phyloP scores from a whole-genome alignment of 2,113 vertebrate species.

The Lichenostomus cassidix region DNA sequence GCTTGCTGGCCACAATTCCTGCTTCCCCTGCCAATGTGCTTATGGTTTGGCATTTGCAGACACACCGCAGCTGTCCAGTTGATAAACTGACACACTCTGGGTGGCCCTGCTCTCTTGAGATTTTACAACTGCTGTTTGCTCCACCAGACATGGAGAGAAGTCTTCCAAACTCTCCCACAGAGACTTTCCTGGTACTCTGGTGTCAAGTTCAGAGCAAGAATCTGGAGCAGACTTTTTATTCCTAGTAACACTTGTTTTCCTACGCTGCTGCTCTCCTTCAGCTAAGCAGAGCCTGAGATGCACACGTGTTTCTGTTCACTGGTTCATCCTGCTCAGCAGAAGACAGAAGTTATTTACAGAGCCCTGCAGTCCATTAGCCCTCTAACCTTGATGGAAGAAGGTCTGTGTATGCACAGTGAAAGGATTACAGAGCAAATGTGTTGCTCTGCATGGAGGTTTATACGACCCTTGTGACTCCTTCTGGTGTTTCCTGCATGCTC shows the following conservation, averaged over 20 bases:
- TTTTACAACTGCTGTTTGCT: constrained; percentile 67
- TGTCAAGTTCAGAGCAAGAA: constrained; percentile 48
- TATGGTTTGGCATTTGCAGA: constrained; percentile 72
- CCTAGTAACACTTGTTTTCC: constrained; percentile 26
- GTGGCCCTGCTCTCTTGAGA: constrained; percentile 69
- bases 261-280: not conserved
- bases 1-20: constrained; percentile 52
- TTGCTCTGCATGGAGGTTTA: not conserved
- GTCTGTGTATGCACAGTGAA: not conserved
- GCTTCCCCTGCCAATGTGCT: constrained; percentile 61
- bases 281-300: not conserved
- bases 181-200: constrained; percentile 47
- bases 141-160: constrained; percentile 28
- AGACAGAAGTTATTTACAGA: not conserved
- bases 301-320: not conserved
- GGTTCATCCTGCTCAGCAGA: not conserved
- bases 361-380: not conserved
- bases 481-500: not conserved
- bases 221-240: not conserved
- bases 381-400: not conserved
- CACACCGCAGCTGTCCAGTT: constrained; percentile 65
- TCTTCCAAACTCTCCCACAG: constrained; percentile 62
- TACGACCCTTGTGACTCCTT: not conserved
- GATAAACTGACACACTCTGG: constrained; percentile 71
- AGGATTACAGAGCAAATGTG: not conserved